Base-by-base conservation (phyloP, 2,113 vertebrate genomes). In the Hemicordylus capensis region DNA sequence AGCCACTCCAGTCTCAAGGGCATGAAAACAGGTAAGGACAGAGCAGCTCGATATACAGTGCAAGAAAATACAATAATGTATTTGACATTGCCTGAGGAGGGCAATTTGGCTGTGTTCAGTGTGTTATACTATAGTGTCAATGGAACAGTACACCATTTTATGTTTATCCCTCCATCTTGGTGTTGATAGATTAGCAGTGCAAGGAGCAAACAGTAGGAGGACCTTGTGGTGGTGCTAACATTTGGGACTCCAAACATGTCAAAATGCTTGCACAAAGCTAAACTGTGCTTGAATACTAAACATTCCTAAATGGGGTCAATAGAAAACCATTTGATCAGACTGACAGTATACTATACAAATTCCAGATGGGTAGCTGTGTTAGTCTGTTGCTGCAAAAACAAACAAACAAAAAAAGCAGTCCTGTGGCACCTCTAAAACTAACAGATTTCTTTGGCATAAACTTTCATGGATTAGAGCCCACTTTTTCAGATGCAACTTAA, bases 11-110 rank as follows among this genome's bases (percentile, higher is more conserved):
- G 90, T 96, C 96, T 59, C 98, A 99, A 96, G 94, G 96, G 90
- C 98, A 99, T 0, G 98, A 99, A 84, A 97, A 97, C 92, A 99
- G 99, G 99, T 99, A 96, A 94, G 26, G 58, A 73, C 95, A 93
- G 17, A 58, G 77, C 0, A 56, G 28, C 3, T 3, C 3, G 66
- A 34, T 58, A 56, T 58, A 34, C n/a, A 39, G 7, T 0, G 0
- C 34, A 17, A 75, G 31, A 42, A 12, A 24, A 15, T 37, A 34
- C 46, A 48, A 80, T 3, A 10, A 26, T 34, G 42, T 4, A 42
- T 59, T 77, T 42, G 58, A n/a, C 3, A 0, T 12, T 31, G 1
- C 31, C 3, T 31, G 44, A 72, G 22, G 26, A 44, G 17, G 9
- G 20, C 51, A 37, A 10, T 20, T 4, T 37, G 39, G 12, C 31